These are phyloP conservation scores for Ceratosolen fusciceps DNA, from an alignment of 1,140 invertebrate genomes.

Conservation along the genomic window DNA sequence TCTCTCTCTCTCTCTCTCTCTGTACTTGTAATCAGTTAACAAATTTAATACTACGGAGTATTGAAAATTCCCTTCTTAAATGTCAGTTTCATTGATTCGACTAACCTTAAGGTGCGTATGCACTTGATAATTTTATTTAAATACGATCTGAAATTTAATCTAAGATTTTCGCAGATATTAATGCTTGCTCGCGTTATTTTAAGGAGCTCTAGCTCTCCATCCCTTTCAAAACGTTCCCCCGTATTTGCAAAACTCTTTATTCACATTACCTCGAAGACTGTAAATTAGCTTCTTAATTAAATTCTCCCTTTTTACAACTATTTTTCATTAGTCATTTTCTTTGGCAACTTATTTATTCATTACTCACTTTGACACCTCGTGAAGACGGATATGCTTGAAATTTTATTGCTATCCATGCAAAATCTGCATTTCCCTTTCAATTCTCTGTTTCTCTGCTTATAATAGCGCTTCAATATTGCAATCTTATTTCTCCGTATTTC, in stretches of 20 bases:
- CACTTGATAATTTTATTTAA: background rate
- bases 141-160: background rate
- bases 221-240: constrained; percentile 8
- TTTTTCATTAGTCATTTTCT: constrained; percentile 18
- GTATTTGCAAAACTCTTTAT: constrained; percentile 24
- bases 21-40: background rate
- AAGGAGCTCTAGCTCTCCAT: constrained; percentile 4
- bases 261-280: background rate
- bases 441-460: background rate
- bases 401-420: constrained; percentile 16
- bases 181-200: background rate
- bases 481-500: constrained; percentile 2
- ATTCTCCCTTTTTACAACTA: background rate
- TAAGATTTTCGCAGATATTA: background rate
- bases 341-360: constrained; percentile 28
- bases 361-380: constrained; percentile 9
- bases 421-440: constrained; percentile 21
- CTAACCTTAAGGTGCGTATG: too few species aligned
- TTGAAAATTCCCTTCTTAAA: background rate
- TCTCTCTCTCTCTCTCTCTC: too few species aligned
- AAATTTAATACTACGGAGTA: background rate
- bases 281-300: constrained; percentile 25
- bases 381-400: constrained; percentile 6
- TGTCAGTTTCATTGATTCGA: too few species aligned
- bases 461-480: constrained; percentile 1